Percentiles rank a stretch among this genome's conserved stretches.
Conservation (phyloP, 2,888 invertebrate genomes). For the Tortrix viridana region DNA sequence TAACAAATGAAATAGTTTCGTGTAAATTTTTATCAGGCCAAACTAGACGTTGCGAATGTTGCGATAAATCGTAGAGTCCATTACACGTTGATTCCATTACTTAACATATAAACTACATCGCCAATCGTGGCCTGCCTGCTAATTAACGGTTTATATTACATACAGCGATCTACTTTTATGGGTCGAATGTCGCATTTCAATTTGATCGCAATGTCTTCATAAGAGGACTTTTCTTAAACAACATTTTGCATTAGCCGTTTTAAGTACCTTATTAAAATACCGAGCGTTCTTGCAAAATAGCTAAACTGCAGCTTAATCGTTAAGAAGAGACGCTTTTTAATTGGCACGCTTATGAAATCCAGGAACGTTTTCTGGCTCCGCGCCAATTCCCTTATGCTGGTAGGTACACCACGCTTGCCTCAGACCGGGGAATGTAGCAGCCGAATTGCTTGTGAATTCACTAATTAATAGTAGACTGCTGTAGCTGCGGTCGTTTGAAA, state of each 20-base stretch:
- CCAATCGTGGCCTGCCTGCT: slow-evolving; percentile 27
- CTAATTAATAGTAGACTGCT: slow-evolving; percentile 17
- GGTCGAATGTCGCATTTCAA: slow-evolving; percentile 41
- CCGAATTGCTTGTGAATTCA: slow-evolving; percentile 25
- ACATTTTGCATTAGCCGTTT: slow-evolving; percentile 3
- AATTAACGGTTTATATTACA: slow-evolving; percentile 37
- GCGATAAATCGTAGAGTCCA: slow-evolving; percentile 27
- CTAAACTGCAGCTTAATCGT: slow-evolving; percentile 29
- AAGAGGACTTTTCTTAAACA: slow-evolving; percentile 5
- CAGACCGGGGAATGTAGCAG: slow-evolving; percentile 5
- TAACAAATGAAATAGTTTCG: neutral
- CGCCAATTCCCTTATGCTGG: slow-evolving; percentile 27
- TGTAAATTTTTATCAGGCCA: neutral
- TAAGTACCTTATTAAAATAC: slow-evolving; percentile 15
- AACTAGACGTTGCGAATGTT: slow-evolving; percentile 11
- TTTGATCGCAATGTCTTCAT: slow-evolving; percentile 41
- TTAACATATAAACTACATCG: slow-evolving; percentile 33
- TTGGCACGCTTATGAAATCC: slow-evolving; percentile 33
- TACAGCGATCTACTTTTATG: slow-evolving; percentile 41
- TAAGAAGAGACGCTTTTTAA: slow-evolving; percentile 24
- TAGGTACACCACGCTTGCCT: slow-evolving; percentile 13
- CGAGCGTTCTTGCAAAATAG: slow-evolving; percentile 11
- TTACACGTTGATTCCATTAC: slow-evolving; percentile 29
- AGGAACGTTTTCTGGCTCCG: slow-evolving; percentile 25
- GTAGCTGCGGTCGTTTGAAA: slow-evolving; percentile 5